Evolutionary conservation across 2,888 invertebrate species (phyloP).

Genomic region (Kuschelorhynchus macadamiae): DNA sequence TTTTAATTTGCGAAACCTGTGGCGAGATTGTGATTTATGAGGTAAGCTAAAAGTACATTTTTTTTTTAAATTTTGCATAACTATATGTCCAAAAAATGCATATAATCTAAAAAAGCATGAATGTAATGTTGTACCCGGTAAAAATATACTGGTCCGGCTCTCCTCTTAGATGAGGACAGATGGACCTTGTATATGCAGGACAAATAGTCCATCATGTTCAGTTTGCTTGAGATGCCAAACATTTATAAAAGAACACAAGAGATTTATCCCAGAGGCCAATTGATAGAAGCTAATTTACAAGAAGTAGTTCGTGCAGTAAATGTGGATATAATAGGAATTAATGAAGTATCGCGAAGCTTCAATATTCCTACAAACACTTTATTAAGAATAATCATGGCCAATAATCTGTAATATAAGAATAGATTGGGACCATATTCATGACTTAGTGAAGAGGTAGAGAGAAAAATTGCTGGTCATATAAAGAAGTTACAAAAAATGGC

Average conservation of each 20-base stretch:
- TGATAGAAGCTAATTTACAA: neutral
- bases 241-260: neutral
- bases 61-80: too few species aligned
- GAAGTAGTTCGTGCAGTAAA: neutral
- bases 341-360: neutral
- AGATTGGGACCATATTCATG: neutral
- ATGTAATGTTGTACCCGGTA: too few species aligned
- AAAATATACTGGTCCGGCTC: neutral
- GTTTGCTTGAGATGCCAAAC: neutral
- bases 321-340: neutral
- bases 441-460: neutral
- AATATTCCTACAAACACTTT: neutral
- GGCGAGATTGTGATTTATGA: too few species aligned
- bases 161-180: neutral
- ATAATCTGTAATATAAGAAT: neutral
- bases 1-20: too few species aligned
- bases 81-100: too few species aligned
- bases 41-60: too few species aligned
- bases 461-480: neutral
- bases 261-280: neutral
- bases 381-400: neutral
- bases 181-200: neutral
- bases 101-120: too few species aligned
- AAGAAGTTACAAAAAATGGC: constrained; percentile 8
- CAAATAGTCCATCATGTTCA: neutral